These are phyloP conservation scores for Drosophila sp. DNA, from an alignment of 1,140 invertebrate genomes.

Conservation along the genomic window DNA sequence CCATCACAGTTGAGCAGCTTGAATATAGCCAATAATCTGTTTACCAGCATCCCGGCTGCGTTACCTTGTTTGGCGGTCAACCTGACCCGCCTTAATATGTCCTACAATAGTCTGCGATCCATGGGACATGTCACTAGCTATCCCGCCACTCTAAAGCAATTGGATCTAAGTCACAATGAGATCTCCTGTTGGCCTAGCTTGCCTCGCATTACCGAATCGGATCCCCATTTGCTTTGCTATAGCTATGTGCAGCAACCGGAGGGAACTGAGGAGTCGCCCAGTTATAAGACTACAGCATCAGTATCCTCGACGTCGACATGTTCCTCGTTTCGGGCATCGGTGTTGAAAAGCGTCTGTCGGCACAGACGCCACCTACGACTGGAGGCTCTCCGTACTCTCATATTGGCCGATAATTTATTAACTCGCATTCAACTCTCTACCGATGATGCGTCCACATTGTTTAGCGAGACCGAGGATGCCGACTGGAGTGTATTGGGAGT, in stretches of 20 bases:
- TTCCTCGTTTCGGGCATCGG: conserved; percentile 87
- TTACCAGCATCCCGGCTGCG: conserved; percentile 92
- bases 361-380: conserved; percentile 91
- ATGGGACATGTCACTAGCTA: conserved; percentile 96
- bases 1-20: conserved; percentile 87
- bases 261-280: conserved; percentile 85
- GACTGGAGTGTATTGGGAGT: conserved; percentile 82
- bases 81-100: conserved; percentile 94
- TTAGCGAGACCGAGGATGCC: conserved; percentile 77
- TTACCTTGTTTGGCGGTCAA: conserved; percentile 94
- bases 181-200: conserved; percentile 94
- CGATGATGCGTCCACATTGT: conserved; percentile 86
- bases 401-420: conserved; percentile 93
- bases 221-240: conserved; percentile 87
- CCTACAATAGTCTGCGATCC: conserved; percentile 92
- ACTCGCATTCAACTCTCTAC: conserved; percentile 90
- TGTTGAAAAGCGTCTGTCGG: conserved; percentile 91
- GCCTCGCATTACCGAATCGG: conserved; percentile 87
- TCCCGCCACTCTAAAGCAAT: conserved; percentile 93
- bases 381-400: conserved; percentile 83
- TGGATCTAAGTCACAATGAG: conserved; percentile 97
- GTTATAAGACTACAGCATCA: conserved; percentile 55
- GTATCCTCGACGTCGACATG: conserved; percentile 31
- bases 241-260: conserved; percentile 66
- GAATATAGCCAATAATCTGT: conserved; percentile 96